Conservation (phyloP, 2,113 vertebrate genomes). For the Bothrops jararaca region DNA sequence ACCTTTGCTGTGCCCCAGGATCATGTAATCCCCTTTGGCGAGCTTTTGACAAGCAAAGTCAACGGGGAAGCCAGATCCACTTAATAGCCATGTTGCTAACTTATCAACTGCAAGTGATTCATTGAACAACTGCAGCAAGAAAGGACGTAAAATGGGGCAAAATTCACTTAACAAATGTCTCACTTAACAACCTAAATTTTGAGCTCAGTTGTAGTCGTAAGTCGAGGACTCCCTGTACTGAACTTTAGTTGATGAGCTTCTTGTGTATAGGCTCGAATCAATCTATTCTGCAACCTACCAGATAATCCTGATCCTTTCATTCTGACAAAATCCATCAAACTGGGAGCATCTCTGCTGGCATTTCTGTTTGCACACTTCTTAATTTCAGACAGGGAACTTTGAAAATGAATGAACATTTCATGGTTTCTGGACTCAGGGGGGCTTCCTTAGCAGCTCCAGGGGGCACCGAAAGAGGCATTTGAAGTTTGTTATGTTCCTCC, state of each 20-base stretch:
- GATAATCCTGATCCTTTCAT: background rate
- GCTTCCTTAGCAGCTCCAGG: slow-evolving; percentile 36
- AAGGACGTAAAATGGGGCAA: too few relatives aligned
- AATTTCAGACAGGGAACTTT: slow-evolving; percentile 39
- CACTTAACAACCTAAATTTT: too few relatives aligned
- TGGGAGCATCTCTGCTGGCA: slow-evolving; percentile 7
- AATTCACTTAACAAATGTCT: too few relatives aligned
- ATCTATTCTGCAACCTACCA: background rate
- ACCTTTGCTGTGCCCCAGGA: too few relatives aligned
- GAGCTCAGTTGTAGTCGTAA: too few relatives aligned
- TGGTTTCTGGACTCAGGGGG: slow-evolving; percentile 44
- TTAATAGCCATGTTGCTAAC: too few relatives aligned
- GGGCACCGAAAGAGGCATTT: slow-evolving; percentile 35
- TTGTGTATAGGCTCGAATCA: background rate
- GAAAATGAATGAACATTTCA: slow-evolving; percentile 33
- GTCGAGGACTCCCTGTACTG: background rate
- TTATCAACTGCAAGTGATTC: too few relatives aligned
- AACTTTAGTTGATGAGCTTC: background rate
- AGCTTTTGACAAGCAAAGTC: too few relatives aligned
- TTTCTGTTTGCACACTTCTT: slow-evolving; percentile 14
- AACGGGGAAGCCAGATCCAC: too few relatives aligned
- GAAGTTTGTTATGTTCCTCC: background rate
- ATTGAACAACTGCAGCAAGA: too few relatives aligned
- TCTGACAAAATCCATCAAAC: background rate
- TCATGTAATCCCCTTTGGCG: too few relatives aligned